Evolutionary conservation across 2,888 invertebrate genomes (phyloP).

Genomic region (Pediacus dermestoides): DNA sequence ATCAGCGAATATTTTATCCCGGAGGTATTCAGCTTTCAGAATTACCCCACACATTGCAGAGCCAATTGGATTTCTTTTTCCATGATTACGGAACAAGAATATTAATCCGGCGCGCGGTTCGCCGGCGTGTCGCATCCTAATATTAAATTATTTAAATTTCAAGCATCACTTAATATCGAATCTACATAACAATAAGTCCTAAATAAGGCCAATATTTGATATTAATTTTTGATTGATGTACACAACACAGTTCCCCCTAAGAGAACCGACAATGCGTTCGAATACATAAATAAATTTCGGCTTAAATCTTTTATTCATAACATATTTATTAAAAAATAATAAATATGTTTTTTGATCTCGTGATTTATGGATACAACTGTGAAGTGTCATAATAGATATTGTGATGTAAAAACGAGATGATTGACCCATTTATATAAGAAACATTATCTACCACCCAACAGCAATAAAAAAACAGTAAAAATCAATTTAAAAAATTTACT

Average conservation of each 20-base stretch:
- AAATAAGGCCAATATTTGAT: slow-evolving; percentile 1
- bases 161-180: slow-evolving; percentile 1
- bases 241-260: slow-evolving; percentile 1
- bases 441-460: no score
- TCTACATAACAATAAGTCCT: slow-evolving; percentile 1
- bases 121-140: neutral
- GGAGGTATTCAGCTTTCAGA: slow-evolving; percentile 23
- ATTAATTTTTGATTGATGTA: slow-evolving; percentile 1
- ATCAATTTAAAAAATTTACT: no score
- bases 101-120: slow-evolving; percentile 14
- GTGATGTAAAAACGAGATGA: no score
- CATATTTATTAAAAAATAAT: neutral
- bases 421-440: no score
- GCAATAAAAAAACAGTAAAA: no score
- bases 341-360: no score
- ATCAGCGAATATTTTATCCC: slow-evolving; percentile 31
- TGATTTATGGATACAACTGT: no score
- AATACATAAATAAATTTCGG: neutral
- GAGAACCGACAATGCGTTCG: slow-evolving; percentile 1
- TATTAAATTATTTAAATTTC: slow-evolving; percentile 1
- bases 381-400: no score
- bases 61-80: slow-evolving; percentile 22
- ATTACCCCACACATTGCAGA: slow-evolving; percentile 24
- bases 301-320: neutral
- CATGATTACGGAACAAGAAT: slow-evolving; percentile 19